Evolutionary conservation across 2,113 vertebrate species (phyloP).

Genomic region (Microcebus ravelobensis): DNA sequence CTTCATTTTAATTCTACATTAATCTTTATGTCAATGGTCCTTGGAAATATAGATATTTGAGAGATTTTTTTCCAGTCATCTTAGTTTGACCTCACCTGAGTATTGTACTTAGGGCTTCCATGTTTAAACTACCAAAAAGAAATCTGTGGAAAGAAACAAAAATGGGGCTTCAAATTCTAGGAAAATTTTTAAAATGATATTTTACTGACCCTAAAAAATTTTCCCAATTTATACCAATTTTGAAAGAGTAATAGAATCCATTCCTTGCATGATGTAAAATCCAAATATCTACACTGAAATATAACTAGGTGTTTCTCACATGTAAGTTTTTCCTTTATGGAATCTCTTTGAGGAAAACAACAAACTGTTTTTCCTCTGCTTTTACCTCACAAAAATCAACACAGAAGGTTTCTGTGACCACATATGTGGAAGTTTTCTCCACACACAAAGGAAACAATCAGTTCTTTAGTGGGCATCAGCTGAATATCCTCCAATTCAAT

Average conservation of each 20-base stretch:
- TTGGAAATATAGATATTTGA: neutral
- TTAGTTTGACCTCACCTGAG: neutral
- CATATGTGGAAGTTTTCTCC: neutral
- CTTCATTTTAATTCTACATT: conserved; percentile 43
- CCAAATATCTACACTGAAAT: neutral
- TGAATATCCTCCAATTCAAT: neutral
- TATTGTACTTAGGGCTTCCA: neutral
- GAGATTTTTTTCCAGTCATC: neutral
- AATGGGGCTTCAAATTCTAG: neutral
- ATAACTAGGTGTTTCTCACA: neutral
- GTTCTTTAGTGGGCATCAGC: neutral
- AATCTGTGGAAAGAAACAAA: neutral
- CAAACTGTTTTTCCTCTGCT: neutral
- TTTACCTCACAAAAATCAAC: neutral
- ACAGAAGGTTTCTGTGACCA: neutral
- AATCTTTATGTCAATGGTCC: neutral
- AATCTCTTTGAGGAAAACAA: neutral
- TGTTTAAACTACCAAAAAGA: neutral
- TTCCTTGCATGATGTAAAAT: neutral
- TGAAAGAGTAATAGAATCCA: neutral
- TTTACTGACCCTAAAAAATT: neutral
- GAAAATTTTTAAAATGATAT: neutral
- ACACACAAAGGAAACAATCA: neutral
- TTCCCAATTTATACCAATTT: neutral
- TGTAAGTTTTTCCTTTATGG: neutral